Base-by-base conservation (phyloP, 2,113 vertebrate species). In the Hippolais icterina region DNA sequence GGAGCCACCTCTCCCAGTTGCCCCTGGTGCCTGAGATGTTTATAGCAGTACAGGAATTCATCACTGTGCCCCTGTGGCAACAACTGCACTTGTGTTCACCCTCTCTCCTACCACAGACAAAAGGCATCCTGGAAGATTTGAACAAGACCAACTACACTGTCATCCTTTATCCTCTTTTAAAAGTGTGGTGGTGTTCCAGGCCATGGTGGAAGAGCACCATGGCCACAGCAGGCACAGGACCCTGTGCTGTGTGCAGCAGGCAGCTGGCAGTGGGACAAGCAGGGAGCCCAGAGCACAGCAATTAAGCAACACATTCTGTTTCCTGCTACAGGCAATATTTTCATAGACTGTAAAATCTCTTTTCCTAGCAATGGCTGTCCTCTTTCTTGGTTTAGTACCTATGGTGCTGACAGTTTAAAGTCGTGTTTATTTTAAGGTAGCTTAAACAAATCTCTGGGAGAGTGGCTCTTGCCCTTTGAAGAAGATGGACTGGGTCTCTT, bases 41-140 rank as follows among this genome's bases (percentile, higher is more conserved):
- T 91, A 59, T 65, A 68, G 77, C 83, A 91, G 80, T 16, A n/a
- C n/a, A 60, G 47, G 50, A 94, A 97, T 94, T 63, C 75, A 94
- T 96, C 87, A 42, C 66, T 37, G 39, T 56, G 82, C 66, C 89
- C 96, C 93, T 56, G 19, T 56, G 89, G 94, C 91, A 89, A 57
- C 61, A 68, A 13, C 54, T 87, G 92, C 93, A 83, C 93, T 93
- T 1, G 1, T 70, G 60, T 53, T 96, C 89, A 94, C 94, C 91
- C 57, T 59, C 53, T 64, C 60, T 72, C 17, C 15, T 50, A 16
- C 25, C 70, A 69, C 81, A 78, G 56, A 69, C 54, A 75, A 37
- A 70, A 49, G 23, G 20, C 33, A 72, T 83, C n/a, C 61, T 37
- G 35, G 59, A 85, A 80, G 49, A 84, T 90, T 61, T 86, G 37